Conservation (phyloP, 2,797 vertebrate species). For the Melanotaenia parkinsoni region DNA sequence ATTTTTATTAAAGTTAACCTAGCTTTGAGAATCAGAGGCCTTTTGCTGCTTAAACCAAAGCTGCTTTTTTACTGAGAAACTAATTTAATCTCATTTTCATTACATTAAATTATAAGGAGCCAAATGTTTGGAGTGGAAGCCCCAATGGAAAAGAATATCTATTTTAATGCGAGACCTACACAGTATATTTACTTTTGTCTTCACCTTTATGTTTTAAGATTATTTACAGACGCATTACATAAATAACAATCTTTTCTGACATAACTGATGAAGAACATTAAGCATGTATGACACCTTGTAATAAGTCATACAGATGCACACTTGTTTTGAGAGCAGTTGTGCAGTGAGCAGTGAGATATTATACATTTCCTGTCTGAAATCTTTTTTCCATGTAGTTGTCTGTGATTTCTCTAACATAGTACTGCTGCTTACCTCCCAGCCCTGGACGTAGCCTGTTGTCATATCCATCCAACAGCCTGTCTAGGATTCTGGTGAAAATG, state of each 20-base stretch:
- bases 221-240: neutral
- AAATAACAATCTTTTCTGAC: neutral
- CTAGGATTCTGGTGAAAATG: slow-evolving; percentile 96
- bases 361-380: neutral
- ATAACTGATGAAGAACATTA: neutral
- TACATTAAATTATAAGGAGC: neutral
- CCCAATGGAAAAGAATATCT: neutral
- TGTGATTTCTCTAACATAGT: slow-evolving; percentile 7
- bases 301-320: neutral
- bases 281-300: neutral
- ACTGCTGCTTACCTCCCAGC: slow-evolving; percentile 89
- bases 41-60: neutral
- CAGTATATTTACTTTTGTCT: neutral
- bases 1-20: neutral
- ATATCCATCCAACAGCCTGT: slow-evolving; percentile 95
- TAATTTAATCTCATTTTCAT: neutral
- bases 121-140: neutral
- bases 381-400: neutral
- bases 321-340: slow-evolving; percentile 4
- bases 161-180: neutral
- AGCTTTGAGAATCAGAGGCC: neutral
- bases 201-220: neutral
- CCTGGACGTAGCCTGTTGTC: slow-evolving; percentile 97
- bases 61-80: neutral
- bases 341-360: neutral